These are phyloP conservation scores for Melinaea marsaeus DNA, from an alignment of 2,888 invertebrate genomes.

Conservation along the genomic window DNA sequence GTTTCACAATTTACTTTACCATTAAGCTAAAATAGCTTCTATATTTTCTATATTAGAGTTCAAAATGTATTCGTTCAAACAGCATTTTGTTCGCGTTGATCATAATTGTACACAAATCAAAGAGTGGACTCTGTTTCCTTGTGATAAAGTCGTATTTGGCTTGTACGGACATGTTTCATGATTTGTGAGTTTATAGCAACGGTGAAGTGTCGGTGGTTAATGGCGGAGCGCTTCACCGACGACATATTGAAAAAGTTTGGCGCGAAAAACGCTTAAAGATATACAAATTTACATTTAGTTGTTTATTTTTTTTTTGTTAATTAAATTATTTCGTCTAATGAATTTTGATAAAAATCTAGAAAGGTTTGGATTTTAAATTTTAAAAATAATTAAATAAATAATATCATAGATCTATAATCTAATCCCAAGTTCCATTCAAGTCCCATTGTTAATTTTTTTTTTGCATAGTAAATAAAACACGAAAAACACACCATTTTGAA, in stretches of 20 bases:
- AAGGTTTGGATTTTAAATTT: too few relatives aligned
- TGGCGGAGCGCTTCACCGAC: conserved; percentile 71
- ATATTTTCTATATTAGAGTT: conserved; percentile 60
- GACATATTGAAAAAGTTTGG: conserved; percentile 77
- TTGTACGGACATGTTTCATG: conserved; percentile 69
- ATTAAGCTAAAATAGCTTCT: conserved; percentile 70
- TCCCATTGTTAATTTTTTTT: too few relatives aligned
- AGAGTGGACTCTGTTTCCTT: conserved; percentile 46
- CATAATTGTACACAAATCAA: conserved; percentile 37
- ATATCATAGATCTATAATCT: too few relatives aligned
- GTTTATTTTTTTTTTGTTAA: conserved; percentile 1
- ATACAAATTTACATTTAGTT: conserved; percentile 21
- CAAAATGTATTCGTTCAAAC: conserved; percentile 63
- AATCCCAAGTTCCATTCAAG: too few relatives aligned
- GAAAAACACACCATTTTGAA: too few relatives aligned
- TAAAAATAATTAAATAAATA: too few relatives aligned
- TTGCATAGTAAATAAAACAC: too few relatives aligned
- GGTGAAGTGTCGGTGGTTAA: conserved; percentile 78
- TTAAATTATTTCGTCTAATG: not conserved
- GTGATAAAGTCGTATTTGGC: conserved; percentile 48
- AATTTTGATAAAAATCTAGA: not conserved
- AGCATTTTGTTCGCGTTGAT: conserved; percentile 61
- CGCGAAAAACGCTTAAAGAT: conserved; percentile 54
- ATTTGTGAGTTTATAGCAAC: conserved; percentile 79
- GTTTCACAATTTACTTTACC: conserved; percentile 62